Conservation (phyloP, 2,797 vertebrate species). For the Leptodactylus fallax region DNA sequence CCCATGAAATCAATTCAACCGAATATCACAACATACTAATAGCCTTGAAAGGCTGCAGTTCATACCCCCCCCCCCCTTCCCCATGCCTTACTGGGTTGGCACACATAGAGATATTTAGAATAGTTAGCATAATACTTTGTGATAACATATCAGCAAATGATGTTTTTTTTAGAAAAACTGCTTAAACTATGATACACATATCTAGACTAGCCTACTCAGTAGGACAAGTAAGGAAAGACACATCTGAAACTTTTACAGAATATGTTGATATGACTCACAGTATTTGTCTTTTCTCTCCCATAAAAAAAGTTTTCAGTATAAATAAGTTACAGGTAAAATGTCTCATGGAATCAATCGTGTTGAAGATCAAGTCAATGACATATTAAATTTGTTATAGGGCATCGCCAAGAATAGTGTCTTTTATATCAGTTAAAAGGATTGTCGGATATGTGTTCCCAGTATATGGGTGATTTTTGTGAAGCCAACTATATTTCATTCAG, state of each 20-base stretch:
- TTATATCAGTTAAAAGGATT: constrained; percentile 51
- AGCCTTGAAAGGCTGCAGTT: too few species aligned
- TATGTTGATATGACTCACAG: background rate
- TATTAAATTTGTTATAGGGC: constrained; percentile 48
- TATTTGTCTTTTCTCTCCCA: background rate
- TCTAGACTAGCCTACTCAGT: too few species aligned
- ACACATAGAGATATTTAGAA: too few species aligned
- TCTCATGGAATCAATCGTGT: constrained; percentile 22
- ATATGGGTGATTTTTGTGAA: constrained; percentile 21
- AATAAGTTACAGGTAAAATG: constrained; percentile 35
- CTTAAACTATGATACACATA: too few species aligned
- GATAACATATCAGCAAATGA: too few species aligned
- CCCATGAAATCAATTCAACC: too few species aligned
- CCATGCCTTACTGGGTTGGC: too few species aligned
- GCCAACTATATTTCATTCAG: constrained; percentile 36
- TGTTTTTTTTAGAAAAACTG: too few species aligned
- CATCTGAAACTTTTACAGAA: background rate
- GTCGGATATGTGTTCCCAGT: constrained; percentile 23
- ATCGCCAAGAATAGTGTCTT: constrained; percentile 36
- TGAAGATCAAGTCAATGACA: constrained; percentile 40
- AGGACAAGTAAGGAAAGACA: too few species aligned
- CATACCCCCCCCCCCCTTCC: too few species aligned
- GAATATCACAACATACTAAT: too few species aligned
- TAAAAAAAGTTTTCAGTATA: constrained; percentile 20
- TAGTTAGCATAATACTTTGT: too few species aligned